Percentiles rank a stretch among this genome's conserved stretches.
Evolutionary conservation across 2,888 invertebrate genomes (phyloP).

Genomic region (Antheraea yamamai): DNA sequence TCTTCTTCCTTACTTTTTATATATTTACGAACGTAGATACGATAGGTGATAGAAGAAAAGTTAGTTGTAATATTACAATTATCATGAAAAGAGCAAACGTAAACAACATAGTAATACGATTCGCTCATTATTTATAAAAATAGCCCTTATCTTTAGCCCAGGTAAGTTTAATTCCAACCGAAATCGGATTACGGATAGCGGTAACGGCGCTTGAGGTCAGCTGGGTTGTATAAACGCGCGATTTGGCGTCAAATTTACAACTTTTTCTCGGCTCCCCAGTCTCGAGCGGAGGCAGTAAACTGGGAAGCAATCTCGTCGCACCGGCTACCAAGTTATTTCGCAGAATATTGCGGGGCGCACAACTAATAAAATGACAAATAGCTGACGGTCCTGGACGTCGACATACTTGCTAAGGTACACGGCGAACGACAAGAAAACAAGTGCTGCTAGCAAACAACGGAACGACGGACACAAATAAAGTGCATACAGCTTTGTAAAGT

Average conservation of each 20-base stretch:
- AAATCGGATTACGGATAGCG: constrained; percentile 57
- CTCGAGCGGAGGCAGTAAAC: constrained; percentile 70
- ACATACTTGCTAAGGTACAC: constrained; percentile 49
- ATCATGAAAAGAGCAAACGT: neutral
- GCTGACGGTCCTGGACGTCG: constrained; percentile 54
- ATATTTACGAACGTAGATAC: neutral
- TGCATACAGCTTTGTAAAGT: neutral
- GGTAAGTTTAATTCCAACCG: constrained; percentile 59
- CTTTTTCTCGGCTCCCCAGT: constrained; percentile 68
- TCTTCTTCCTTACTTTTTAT: neutral
- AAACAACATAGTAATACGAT: neutral
- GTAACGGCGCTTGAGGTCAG: constrained; percentile 68
- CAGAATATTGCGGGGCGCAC: constrained; percentile 72
- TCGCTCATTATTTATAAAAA: constrained; percentile 31
- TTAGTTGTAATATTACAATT: neutral
- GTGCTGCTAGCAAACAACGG: neutral
- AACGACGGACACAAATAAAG: neutral
- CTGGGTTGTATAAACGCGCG: constrained; percentile 73
- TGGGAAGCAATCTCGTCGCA: constrained; percentile 71
- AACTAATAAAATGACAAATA: constrained; percentile 80
- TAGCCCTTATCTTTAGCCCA: constrained; percentile 45
- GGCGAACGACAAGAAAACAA: constrained; percentile 35
- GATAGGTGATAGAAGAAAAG: neutral
- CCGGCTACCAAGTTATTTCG: constrained; percentile 70
- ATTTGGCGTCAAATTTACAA: constrained; percentile 78